Evolutionary conservation across 2,888 invertebrate species (phyloP).

Genomic region (Dione juno): DNA sequence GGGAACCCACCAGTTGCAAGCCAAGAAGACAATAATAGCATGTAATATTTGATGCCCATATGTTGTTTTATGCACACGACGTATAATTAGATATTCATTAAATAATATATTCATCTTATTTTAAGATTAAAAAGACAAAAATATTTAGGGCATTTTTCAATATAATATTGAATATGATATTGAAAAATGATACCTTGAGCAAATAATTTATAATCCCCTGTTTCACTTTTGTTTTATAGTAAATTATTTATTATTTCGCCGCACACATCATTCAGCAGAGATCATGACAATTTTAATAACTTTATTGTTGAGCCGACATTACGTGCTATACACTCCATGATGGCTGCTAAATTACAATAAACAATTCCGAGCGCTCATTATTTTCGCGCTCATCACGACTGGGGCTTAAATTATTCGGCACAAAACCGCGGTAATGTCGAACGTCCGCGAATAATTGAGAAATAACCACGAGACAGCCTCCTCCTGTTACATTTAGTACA

Average conservation of each 20-base stretch:
- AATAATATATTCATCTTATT: too few relatives aligned
- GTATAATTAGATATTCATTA: too few relatives aligned
- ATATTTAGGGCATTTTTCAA: too few relatives aligned
- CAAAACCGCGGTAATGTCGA: slow-evolving; percentile 76
- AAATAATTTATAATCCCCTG: background rate
- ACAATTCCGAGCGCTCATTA: slow-evolving; percentile 79
- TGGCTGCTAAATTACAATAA: slow-evolving; percentile 77
- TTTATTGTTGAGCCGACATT: slow-evolving; percentile 69
- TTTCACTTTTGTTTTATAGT: slow-evolving; percentile 27
- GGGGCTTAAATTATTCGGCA: slow-evolving; percentile 75
- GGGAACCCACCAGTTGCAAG: slow-evolving; percentile 64
- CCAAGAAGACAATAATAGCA: slow-evolving; percentile 60
- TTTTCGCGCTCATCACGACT: slow-evolving; percentile 73
- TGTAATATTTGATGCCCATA: background rate
- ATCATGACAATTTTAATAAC: slow-evolving; percentile 70
- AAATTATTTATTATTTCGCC: slow-evolving; percentile 53
- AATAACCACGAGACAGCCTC: slow-evolving; percentile 75
- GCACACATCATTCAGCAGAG: slow-evolving; percentile 52
- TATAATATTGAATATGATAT: too few relatives aligned
- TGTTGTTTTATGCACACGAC: background rate
- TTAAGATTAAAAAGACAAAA: too few relatives aligned
- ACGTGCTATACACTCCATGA: slow-evolving; percentile 72
- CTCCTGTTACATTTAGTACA: slow-evolving; percentile 74
- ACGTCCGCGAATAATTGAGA: slow-evolving; percentile 78
- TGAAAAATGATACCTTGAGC: background rate